Percentiles rank a stretch among this genome's conserved stretches.
phyloP scores from a whole-genome alignment of 2,797 vertebrate genomes.

The Hemitrygon akajei region DNA sequence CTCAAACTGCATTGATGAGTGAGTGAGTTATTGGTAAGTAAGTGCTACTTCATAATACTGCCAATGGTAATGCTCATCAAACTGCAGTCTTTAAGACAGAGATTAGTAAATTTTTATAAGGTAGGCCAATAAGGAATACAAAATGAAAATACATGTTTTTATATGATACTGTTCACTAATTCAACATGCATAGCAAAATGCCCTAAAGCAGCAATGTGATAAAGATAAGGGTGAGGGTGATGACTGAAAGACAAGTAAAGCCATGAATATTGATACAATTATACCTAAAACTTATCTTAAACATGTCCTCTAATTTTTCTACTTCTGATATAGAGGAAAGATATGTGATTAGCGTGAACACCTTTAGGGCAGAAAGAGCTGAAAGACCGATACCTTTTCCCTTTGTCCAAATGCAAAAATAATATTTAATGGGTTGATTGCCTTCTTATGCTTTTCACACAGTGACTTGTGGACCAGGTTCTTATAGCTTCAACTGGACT shows the following conservation, averaged over 20 bases:
- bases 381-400: not conserved
- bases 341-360: too few species aligned
- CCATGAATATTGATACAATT: too few species aligned
- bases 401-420: not conserved
- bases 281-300: too few species aligned
- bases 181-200: not conserved
- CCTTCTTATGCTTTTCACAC: not conserved
- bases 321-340: too few species aligned
- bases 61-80: not conserved
- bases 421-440: not conserved
- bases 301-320: too few species aligned
- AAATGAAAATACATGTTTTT: not conserved
- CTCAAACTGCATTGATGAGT: too few species aligned
- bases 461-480: constrained; percentile 27
- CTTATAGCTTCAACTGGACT: constrained; percentile 14
- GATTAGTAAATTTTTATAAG: not conserved
- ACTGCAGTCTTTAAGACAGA: not conserved
- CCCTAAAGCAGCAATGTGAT: not conserved
- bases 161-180: not conserved
- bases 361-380: not conserved
- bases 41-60: too few species aligned
- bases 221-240: not conserved
- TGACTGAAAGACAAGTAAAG: too few species aligned
- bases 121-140: not conserved
- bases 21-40: too few species aligned